Percentiles rank a stretch among this genome's conserved stretches.
phyloP scores from a whole-genome alignment of 1,140 invertebrate species.

The Trichonephila clavipes region DNA sequence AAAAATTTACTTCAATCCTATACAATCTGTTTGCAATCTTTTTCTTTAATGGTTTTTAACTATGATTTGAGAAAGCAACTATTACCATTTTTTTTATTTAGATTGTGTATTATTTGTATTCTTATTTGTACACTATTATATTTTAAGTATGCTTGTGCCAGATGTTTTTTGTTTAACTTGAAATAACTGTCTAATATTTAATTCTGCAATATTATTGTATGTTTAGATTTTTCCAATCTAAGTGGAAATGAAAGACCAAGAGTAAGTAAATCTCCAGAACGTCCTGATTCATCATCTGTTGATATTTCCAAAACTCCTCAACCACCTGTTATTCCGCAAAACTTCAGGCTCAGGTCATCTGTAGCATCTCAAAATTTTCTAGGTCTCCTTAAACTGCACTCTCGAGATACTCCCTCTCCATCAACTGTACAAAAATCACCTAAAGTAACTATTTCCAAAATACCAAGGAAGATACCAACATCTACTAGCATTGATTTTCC shows the following conservation, averaged over 20 bases:
- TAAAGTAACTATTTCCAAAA: not conserved
- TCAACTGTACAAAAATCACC: not conserved
- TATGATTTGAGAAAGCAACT: too few species aligned
- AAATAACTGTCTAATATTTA: not conserved
- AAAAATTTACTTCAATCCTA: too few species aligned
- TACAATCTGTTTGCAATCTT: too few species aligned
- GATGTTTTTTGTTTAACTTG: too few species aligned
- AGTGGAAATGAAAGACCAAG: not conserved
- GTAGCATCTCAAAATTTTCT: not conserved
- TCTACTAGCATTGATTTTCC: not conserved
- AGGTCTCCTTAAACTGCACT: not conserved
- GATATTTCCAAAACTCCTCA: not conserved
- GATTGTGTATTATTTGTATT: too few species aligned
- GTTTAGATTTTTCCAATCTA: not conserved
- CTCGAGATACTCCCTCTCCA: not conserved
- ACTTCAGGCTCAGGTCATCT: not conserved
- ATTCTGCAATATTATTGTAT: not conserved
- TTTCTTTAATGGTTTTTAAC: too few species aligned
- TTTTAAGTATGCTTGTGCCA: too few species aligned
- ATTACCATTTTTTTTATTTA: too few species aligned
- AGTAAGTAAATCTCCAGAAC: not conserved
- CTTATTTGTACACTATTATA: too few species aligned
- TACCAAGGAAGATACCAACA: not conserved
- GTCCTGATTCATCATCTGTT: not conserved
- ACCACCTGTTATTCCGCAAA: not conserved